These are phyloP conservation scores for Jaculus jaculus DNA, from an alignment of 2,113 vertebrate species.

Conservation along the genomic window DNA sequence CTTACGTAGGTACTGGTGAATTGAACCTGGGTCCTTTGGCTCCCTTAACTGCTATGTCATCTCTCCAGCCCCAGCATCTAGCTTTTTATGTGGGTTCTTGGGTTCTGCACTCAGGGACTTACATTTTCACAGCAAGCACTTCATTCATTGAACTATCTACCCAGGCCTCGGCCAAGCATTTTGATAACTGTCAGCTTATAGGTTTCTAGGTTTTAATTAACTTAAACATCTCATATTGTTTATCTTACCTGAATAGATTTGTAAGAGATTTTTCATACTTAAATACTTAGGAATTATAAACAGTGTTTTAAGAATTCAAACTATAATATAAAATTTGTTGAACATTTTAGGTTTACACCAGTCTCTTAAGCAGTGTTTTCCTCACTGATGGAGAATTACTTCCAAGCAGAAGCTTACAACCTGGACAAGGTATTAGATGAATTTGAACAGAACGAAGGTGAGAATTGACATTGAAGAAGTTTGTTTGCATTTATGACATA, in stretches of 20 bases:
- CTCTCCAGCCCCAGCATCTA: no score
- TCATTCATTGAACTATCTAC: no score
- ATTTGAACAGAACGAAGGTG: constrained; percentile 99
- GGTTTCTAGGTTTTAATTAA: constrained; percentile 13
- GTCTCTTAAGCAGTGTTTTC: constrained; percentile 89
- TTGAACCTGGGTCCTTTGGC: no score
- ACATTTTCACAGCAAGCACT: no score
- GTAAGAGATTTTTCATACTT: constrained; percentile 29
- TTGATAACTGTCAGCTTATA: constrained; percentile 4
- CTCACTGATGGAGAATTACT: constrained; percentile 99
- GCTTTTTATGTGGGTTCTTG: no score
- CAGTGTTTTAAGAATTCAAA: constrained; percentile 52
- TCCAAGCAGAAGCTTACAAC: constrained; percentile 99
- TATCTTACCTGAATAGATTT: constrained; percentile 8
- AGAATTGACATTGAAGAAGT: constrained; percentile 68
- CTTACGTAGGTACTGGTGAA: no score
- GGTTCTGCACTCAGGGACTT: no score
- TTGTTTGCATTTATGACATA: constrained; percentile 41
- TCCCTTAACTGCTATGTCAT: no score
- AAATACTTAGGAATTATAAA: constrained; percentile 15
- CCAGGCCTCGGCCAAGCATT: background rate
- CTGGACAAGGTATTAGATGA: constrained; percentile 99
- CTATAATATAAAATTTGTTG: constrained; percentile 57
- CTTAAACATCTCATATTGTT: constrained; percentile 29
- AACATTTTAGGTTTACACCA: constrained; percentile 87